Base-by-base conservation (phyloP, 2,797 vertebrate species). In the Philypnodon macrostomus region DNA sequence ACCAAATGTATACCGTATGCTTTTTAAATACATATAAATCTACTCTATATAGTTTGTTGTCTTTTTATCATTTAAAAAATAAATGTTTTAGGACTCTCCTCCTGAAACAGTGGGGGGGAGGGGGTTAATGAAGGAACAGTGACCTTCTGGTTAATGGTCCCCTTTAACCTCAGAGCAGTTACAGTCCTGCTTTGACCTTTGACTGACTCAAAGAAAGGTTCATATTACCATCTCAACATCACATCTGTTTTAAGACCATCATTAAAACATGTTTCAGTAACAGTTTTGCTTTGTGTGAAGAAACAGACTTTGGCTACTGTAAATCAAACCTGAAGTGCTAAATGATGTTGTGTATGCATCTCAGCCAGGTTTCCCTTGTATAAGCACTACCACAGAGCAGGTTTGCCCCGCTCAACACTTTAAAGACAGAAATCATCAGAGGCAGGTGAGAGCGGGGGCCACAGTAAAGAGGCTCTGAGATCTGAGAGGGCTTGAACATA, bases 361-460 rank as follows among this genome's bases (percentile, higher is more conserved):
- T 14, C 54, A 7, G n/a, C n/a, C 16, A 46, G 31, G 11, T 7
- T 17, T 13, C 37, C 10, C 52, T 55, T 48, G 35, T 33, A 32
- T 27, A 35, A 41, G 17, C 52, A 26, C 55, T 32, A 47, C 32
- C 18, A 23, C 21, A 47, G 21, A 42, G 32, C 2, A 9, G 31
- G 6, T 46, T 37, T 36, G 35, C 39, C 15, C 39, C 27, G 10
- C 17, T 26, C 37, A 12, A 23, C 10, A 38, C 33, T 24, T 34
- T 42, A 63, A 60, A 16, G 1, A 3, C 44, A 52, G 35, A 72
- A n/a, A 39, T 58, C 53, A 60, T 58, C 47, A 46, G 55, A 15
- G 34, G 64, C 58, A 50, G 53, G 50, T 63, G 52, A 48, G 17
- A 26, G 15, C n/a, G 29, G 31, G n/a, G 26, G 7, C 15, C 26